Base-by-base conservation (phyloP, 2,113 vertebrate genomes). In the Choloepus hoffmanni region DNA sequence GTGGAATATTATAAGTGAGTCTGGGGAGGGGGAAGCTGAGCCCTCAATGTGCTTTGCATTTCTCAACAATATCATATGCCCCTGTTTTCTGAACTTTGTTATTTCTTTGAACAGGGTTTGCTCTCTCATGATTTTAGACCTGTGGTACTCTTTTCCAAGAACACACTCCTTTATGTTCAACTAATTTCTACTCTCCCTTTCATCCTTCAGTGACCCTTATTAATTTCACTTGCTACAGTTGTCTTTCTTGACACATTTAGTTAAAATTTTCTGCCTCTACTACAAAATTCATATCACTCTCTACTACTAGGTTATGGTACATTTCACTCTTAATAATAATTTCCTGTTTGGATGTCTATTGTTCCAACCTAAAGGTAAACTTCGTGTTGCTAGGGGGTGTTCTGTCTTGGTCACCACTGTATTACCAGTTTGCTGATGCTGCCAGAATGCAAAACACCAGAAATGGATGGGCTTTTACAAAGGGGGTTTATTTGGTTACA, bases 11-110 rank as follows among this genome's bases (percentile, higher is more conserved):
- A 16, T 7, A 70, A 58, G 40, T 74, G 63, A 33, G 45, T 9
- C 0, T 65, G 9, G 70, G 21, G 23, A 16, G 11, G 13, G 26
- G 33, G 19, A 89, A 45, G 36, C 24, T 26, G 4, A 13, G 10
- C 9, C 67, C 58, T 9, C 23, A 13, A 23, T 60, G 55, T 50
- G 7, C 9, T 43, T 2, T 43, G 1, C 8, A 18, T 48, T 45
- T 68, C n/a, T 9, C 30, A 19, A 16, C 10, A 5, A 6, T 2
- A 15, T 1, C 7, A 0, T 50, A 18, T 4, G 33, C 3, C 26
- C 8, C 50, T 82, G 8, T 16, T 60, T 82, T 53, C 40, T 62
- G 33, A 72, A 40, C 12, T 48, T 33, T 45, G 26, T 4, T 23
- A 30, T 21, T 43, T 60, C 33, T 40, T 83, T 48, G 58, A 76